Evolutionary conservation across 2,888 invertebrate species (phyloP).

Genomic region (Harpalus rufipes): DNA sequence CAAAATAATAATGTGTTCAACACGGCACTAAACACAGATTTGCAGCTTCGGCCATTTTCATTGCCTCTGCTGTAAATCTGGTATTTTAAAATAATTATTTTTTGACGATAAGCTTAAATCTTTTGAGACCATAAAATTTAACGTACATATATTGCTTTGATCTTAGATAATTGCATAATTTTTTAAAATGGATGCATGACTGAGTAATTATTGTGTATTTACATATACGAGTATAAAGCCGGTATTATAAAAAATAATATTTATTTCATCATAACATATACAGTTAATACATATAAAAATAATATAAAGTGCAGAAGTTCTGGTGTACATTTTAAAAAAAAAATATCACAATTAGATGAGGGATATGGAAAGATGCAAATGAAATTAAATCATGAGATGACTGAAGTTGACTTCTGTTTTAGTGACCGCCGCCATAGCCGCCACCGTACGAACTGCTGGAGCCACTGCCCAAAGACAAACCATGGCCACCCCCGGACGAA

Average conservation of each 20-base stretch:
- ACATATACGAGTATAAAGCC: too few relatives aligned
- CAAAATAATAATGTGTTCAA: too few relatives aligned
- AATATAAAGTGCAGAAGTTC: background rate
- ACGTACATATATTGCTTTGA: too few relatives aligned
- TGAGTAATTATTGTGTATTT: too few relatives aligned
- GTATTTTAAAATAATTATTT: too few relatives aligned
- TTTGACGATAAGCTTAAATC: too few relatives aligned
- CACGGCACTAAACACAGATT: too few relatives aligned
- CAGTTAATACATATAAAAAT: slow-evolving; percentile 24
- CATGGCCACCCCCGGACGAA: background rate
- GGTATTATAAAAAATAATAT: slow-evolving; percentile 43
- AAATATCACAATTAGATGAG: slow-evolving; percentile 58
- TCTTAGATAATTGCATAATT: too few relatives aligned
- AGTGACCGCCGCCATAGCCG: slow-evolving; percentile 40
- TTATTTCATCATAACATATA: slow-evolving; percentile 48
- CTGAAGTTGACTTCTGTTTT: slow-evolving; percentile 19
- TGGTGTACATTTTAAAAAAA: slow-evolving; percentile 56
- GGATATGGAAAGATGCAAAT: slow-evolving; percentile 36
- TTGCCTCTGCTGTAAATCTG: too few relatives aligned
- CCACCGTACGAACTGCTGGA: slow-evolving; percentile 20
- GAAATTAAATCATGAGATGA: slow-evolving; percentile 33
- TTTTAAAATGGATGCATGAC: too few relatives aligned
- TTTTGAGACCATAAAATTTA: too few relatives aligned
- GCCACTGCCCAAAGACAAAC: slow-evolving; percentile 17
- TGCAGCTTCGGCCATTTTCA: too few relatives aligned